phyloP scores from a whole-genome alignment of 1,140 invertebrate species.

The Calephelis nemesis region DNA sequence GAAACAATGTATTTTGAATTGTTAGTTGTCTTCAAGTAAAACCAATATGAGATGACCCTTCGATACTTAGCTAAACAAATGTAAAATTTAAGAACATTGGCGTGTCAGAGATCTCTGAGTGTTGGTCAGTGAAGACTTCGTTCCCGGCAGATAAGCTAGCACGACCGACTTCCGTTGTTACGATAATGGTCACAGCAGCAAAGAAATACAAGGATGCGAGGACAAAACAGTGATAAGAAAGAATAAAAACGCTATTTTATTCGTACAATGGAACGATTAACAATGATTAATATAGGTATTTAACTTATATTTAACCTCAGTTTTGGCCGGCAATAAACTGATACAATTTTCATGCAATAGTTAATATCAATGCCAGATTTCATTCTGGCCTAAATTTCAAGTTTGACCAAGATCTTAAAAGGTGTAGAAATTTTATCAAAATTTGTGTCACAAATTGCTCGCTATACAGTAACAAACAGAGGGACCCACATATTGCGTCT shows the following conservation, averaged over 20 bases:
- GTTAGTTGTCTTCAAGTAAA: conserved; percentile 35
- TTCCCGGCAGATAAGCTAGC: conserved; percentile 41
- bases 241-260: conserved; percentile 15
- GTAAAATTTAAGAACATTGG: conserved; percentile 36
- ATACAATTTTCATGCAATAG: too few relatives aligned
- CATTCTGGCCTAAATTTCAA: too few relatives aligned
- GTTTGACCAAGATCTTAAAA: too few relatives aligned
- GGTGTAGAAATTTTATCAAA: too few relatives aligned
- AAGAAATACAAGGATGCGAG: conserved; percentile 58
- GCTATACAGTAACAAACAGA: too few relatives aligned
- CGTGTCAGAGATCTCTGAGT: conserved; percentile 42
- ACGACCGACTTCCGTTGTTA: conserved; percentile 53
- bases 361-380: too few relatives aligned
- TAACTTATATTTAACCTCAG: neutral
- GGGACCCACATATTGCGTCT: too few relatives aligned
- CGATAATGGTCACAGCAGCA: conserved; percentile 45
- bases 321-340: too few relatives aligned
- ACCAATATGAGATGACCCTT: conserved; percentile 35
- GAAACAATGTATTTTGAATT: neutral
- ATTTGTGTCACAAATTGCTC: too few relatives aligned
- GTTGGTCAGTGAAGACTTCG: conserved; percentile 43
- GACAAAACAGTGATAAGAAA: conserved; percentile 47
- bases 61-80: conserved; percentile 48
- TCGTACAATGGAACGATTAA: neutral
- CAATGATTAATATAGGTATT: neutral